Evolutionary conservation across 2,888 invertebrate species (phyloP).

Genomic region (Cheilosia vernalis): DNA sequence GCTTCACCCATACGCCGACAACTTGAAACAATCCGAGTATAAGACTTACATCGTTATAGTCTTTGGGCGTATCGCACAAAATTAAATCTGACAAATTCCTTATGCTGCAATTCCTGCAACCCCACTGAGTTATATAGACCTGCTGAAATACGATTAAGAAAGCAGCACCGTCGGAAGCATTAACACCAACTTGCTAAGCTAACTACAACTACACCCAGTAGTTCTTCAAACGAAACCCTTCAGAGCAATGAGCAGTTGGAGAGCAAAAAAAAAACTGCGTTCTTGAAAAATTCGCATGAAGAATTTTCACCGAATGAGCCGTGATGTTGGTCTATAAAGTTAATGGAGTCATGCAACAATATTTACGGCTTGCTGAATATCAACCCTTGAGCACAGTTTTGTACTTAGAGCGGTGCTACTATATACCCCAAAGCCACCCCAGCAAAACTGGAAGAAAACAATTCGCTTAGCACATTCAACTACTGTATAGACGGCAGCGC

Average conservation of each 20-base stretch:
- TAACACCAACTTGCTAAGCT: constrained; percentile 26
- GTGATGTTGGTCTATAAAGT: constrained; percentile 76
- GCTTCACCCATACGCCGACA: not conserved
- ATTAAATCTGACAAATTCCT: constrained; percentile 19
- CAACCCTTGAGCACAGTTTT: constrained; percentile 55
- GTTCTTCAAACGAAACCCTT: constrained; percentile 13
- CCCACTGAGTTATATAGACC: constrained; percentile 3
- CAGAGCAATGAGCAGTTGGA: constrained; percentile 13
- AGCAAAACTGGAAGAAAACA: constrained; percentile 44
- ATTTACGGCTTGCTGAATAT: constrained; percentile 79
- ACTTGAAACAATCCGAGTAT: not conserved
- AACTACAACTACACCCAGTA: not conserved
- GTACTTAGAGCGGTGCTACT: constrained; percentile 22
- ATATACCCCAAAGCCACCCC: not conserved
- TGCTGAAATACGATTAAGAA: constrained; percentile 43
- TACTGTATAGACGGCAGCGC: constrained; percentile 44
- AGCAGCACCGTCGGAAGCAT: constrained; percentile 21
- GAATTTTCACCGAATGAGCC: constrained; percentile 56
- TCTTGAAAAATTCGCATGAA: constrained; percentile 66
- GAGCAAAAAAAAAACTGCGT: constrained; percentile 9
- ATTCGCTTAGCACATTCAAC: constrained; percentile 47
- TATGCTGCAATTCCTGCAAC: not conserved
- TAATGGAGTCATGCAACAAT: constrained; percentile 83
- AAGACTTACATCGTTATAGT: not conserved
- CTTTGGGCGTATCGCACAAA: not conserved